A percentile compares a stretch with the other conserved stretches of the same genome.
These are phyloP conservation scores for Sebastes cheni DNA, from an alignment of 2,797 vertebrate species.

Conservation along the genomic window DNA sequence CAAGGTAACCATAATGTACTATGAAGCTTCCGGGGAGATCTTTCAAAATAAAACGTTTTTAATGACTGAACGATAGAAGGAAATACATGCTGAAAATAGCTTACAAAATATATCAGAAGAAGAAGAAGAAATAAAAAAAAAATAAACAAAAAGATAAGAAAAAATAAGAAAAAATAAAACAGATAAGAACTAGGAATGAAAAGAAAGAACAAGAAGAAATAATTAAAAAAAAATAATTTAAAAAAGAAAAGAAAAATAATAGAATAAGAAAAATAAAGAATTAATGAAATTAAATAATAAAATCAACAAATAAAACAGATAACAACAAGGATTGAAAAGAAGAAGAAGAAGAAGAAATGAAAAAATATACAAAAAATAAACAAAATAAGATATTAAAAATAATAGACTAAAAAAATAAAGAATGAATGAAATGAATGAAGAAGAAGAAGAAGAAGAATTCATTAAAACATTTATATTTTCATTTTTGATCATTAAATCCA, in stretches of 20 bases:
- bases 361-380: no score
- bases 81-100: not conserved
- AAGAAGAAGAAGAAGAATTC: no score
- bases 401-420: no score
- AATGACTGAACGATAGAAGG: rapidly evolving
- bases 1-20: not conserved
- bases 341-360: no score
- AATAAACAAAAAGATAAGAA: not conserved
- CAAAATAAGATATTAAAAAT: no score
- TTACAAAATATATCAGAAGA: not conserved
- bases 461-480: no score
- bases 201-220: no score
- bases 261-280: not conserved
- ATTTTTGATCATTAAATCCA: not conserved
- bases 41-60: conserved; percentile 55
- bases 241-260: not conserved
- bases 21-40: conserved; percentile 14
- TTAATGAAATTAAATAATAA: not conserved
- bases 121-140: not conserved
- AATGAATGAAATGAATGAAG: no score
- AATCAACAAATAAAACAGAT: not conserved
- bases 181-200: no score
- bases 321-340: not conserved
- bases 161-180: not conserved
- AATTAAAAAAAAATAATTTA: not conserved